These are phyloP conservation scores for Micronycteris hirsuta DNA, from an alignment of 2,113 vertebrate genomes.

Conservation along the genomic window DNA sequence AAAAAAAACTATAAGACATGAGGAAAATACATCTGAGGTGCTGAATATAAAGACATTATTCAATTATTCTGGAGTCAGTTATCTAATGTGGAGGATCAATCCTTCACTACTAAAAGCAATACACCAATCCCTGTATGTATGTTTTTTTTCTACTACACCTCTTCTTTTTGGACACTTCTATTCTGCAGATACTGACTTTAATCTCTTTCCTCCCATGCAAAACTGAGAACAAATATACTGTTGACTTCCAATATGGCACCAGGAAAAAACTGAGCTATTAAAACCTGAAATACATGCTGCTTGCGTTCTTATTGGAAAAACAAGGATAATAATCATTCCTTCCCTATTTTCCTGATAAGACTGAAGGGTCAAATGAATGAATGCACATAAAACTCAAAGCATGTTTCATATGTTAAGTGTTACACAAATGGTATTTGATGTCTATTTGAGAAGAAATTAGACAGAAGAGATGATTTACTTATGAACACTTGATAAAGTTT, in stretches of 20 bases:
- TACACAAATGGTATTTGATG: neutral
- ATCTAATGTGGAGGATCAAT: neutral
- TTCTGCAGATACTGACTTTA: neutral
- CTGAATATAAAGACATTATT: neutral
- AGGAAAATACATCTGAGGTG: neutral
- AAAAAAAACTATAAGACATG: neutral
- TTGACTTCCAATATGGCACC: neutral
- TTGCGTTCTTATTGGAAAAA: conserved; percentile 2
- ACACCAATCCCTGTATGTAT: neutral
- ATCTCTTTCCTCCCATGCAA: neutral
- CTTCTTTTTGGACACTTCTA: neutral
- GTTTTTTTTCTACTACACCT: neutral
- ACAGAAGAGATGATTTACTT: neutral
- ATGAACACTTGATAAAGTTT: neutral
- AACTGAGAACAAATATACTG: neutral
- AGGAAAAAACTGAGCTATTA: neutral
- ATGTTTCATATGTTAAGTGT: neutral
- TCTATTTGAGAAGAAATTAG: neutral
- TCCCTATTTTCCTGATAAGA: neutral
- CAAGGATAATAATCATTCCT: neutral
- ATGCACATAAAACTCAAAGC: neutral
- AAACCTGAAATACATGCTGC: neutral
- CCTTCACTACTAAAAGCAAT: conserved; percentile 10
- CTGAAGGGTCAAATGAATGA: neutral
- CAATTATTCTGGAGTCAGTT: neutral